Evolutionary conservation across 2,797 vertebrate genomes (phyloP).

Genomic region (Rhincodon typus): DNA sequence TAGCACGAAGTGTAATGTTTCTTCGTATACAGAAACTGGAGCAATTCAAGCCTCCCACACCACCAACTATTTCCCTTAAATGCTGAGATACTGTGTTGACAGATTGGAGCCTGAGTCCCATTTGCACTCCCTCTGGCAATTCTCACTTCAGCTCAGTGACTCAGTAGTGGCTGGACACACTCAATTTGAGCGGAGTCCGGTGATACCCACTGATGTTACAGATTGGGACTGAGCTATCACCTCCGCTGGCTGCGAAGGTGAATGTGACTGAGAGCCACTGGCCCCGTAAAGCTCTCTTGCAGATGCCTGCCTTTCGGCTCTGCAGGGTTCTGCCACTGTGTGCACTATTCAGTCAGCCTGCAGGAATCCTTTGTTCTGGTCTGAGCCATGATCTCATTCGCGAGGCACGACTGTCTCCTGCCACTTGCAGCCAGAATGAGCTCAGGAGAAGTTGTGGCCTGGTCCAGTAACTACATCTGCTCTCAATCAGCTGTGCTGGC

Average conservation of each 20-base stretch:
- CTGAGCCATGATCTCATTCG: conserved; percentile 20
- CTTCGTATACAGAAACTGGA: neutral
- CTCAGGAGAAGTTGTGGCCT: neutral
- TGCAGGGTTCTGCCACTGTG: neutral
- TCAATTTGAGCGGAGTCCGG: neutral
- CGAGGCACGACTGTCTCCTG: neutral
- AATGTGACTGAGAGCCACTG: neutral
- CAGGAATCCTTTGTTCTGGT: neutral
- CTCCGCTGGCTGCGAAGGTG: neutral
- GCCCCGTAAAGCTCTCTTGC: neutral
- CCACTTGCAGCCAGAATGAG: conserved; percentile 13
- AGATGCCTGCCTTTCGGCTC: neutral
- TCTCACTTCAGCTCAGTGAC: neutral
- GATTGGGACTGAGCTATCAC: neutral
- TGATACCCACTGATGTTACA: too few species aligned
- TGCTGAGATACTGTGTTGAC: neutral
- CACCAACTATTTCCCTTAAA: neutral
- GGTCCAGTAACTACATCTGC: conserved; percentile 15
- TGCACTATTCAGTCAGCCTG: neutral
- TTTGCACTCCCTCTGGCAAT: neutral
- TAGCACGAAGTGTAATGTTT: neutral
- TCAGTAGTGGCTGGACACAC: neutral
- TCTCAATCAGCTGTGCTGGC: neutral
- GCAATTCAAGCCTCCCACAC: neutral
- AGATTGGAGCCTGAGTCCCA: neutral